Evolutionary conservation across 2,888 invertebrate genomes (phyloP).

Genomic region (Synanthedon myopaeformis): DNA sequence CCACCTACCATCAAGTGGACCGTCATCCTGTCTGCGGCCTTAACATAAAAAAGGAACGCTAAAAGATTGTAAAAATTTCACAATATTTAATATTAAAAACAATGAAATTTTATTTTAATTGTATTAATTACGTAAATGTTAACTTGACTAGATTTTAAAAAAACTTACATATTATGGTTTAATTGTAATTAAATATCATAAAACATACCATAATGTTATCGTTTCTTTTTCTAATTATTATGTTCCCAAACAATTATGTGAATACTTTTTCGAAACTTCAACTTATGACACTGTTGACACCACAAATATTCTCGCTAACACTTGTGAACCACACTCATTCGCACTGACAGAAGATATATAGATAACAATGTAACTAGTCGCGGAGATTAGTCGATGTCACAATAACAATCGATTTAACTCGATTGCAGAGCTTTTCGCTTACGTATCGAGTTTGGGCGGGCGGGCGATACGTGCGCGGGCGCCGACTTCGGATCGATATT

Average conservation of each 20-base stretch:
- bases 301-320: conserved; percentile 38
- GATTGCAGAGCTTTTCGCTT: conserved; percentile 1
- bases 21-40: too few species aligned
- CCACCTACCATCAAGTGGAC: too few species aligned
- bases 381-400: conserved; percentile 1
- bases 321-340: conserved; percentile 27
- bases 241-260: conserved; percentile 16
- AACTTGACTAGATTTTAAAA: too few species aligned
- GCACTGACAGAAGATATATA: conserved; percentile 10
- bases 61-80: too few species aligned
- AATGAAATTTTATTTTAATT: too few species aligned
- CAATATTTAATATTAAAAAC: too few species aligned
- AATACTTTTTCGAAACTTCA: conserved; percentile 1
- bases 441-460: conserved; percentile 41
- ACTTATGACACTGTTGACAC: conserved; percentile 26
- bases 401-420: conserved; percentile 6
- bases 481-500: conserved; percentile 50
- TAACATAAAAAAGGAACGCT: too few species aligned
- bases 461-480: conserved; percentile 66
- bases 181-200: too few species aligned
- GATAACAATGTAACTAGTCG: conserved; percentile 5
- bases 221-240: too few species aligned
- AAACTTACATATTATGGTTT: too few species aligned
- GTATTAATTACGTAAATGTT: too few species aligned
- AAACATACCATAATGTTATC: too few species aligned